Evolutionary conservation across 2,113 vertebrate genomes (phyloP), one percentile per base, ranked within the genome.

Genomic region (Chaenocephalus aceratus): DNA sequence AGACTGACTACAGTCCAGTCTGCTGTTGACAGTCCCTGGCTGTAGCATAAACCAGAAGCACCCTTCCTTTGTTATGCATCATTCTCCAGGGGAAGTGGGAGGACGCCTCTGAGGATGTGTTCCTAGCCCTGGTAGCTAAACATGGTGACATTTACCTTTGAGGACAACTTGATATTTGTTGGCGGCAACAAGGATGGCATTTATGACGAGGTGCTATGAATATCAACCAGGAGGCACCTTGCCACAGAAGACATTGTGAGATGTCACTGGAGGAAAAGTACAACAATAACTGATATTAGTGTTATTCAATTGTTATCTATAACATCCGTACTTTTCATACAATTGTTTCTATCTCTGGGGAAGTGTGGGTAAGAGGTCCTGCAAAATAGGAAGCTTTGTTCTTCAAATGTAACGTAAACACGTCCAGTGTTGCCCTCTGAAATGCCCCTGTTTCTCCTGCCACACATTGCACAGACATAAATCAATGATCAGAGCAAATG

Each of bases 111-210:
- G 30, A 36, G 10, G 46, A n/a, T 48, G 41, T 41, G 60, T 52
- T 57, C 53, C 36, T 67, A 72, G 57, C 14, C n/a, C 7, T 21
- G 16, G 8, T 52, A 68, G 59, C 59, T 56, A 30, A 36, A 75
- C 12, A 13, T 30, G 62, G 53, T 53, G 44, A 79, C 36, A 18
- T 49, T 63, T 64, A 46, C 36, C 30, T 51, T 26, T 23, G 10
- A 67, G n/a, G 56, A 62, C 15, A 65, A 23, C 30, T 21, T 52
- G 14, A 21, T 21, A 63, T 57, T 21, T 34, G 44, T 61, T 1
- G 60, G 56, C 21, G 0, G 10, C 56, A 61, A 9, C 23, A 56
- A 1, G 1, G 36, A 13, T 49, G 1, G 0, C 13, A 49, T 13
- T 30, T 16, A 61, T 4, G 10, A 3, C 10, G 23, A 23, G 26